Conservation (phyloP, 2,888 invertebrate species). For the Euzophera pinguis region DNA sequence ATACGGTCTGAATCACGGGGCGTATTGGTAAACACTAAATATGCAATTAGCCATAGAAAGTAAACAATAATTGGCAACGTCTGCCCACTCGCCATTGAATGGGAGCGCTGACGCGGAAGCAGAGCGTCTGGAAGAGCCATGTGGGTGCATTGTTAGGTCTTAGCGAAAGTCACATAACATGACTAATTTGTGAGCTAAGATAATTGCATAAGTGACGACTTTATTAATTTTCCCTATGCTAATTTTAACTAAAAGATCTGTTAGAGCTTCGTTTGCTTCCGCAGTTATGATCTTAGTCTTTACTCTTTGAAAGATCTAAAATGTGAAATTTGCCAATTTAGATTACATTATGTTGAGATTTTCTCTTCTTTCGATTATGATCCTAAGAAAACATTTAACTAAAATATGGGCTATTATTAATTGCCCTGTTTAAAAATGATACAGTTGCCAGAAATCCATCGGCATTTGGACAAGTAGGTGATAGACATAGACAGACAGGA, state of each 20-base stretch:
- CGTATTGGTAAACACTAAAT: conserved; percentile 37
- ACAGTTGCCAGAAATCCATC: conserved; percentile 9
- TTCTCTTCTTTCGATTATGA: no score
- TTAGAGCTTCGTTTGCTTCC: background rate
- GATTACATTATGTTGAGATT: no score
- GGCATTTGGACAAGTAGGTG: conserved; percentile 2
- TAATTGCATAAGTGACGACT: conserved; percentile 13
- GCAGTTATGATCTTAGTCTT: no score
- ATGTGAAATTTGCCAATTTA: no score
- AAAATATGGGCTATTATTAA: background rate
- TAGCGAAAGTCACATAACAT: conserved; percentile 23
- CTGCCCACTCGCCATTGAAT: conserved; percentile 56
- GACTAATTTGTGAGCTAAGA: conserved; percentile 22
- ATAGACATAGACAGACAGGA: background rate
- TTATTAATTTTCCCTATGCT: background rate
- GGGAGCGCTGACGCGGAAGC: conserved; percentile 48
- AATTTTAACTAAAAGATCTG: background rate
- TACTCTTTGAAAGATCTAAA: no score
- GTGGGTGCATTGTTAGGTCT: conserved; percentile 51
- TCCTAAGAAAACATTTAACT: background rate
- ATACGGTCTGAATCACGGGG: conserved; percentile 39
- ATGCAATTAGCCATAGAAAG: conserved; percentile 66
- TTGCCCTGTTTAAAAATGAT: background rate
- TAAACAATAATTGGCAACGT: conserved; percentile 64
- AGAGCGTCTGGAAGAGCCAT: conserved; percentile 45